Evolutionary conservation across 2,888 invertebrate genomes (phyloP).

Genomic region (Rhagophthalmus giganteus): DNA sequence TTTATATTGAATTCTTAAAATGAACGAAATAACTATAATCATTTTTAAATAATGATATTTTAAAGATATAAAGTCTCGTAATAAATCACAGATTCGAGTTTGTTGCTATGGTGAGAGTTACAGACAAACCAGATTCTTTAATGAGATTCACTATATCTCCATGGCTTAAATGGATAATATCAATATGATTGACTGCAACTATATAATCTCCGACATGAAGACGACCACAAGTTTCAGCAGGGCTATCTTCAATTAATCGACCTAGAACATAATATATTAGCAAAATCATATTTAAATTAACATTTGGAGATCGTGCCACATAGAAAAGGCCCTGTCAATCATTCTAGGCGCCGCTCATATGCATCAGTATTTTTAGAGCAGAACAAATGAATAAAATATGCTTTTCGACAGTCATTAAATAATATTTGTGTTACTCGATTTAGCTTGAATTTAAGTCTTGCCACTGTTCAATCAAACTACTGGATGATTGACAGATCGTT

Average conservation of each 20-base stretch:
- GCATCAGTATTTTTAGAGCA: too few species aligned
- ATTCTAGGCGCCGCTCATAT: too few species aligned
- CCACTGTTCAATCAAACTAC: too few species aligned
- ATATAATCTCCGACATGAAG: conserved; percentile 94
- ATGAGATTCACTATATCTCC: conserved; percentile 97
- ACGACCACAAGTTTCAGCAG: conserved; percentile 90
- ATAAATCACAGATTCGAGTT: conserved; percentile 58
- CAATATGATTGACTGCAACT: conserved; percentile 89
- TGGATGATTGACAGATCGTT: too few species aligned
- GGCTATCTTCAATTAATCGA: conserved; percentile 91
- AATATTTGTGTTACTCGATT: too few species aligned
- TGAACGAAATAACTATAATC: not conserved
- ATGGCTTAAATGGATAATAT: conserved; percentile 90
- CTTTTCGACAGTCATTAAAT: too few species aligned
- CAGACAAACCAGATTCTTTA: conserved; percentile 91
- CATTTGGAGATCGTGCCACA: too few species aligned
- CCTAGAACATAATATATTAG: conserved; percentile 61
- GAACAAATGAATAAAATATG: too few species aligned
- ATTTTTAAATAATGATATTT: not conserved
- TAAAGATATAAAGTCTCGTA: conserved; percentile 8
- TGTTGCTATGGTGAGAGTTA: conserved; percentile 79
- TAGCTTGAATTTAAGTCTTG: too few species aligned
- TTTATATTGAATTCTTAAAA: not conserved
- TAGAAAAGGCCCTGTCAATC: too few species aligned
- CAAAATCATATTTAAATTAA: too few species aligned